phyloP scores from a whole-genome alignment of 2,888 invertebrate species.

The Parasteatoda lunata region DNA sequence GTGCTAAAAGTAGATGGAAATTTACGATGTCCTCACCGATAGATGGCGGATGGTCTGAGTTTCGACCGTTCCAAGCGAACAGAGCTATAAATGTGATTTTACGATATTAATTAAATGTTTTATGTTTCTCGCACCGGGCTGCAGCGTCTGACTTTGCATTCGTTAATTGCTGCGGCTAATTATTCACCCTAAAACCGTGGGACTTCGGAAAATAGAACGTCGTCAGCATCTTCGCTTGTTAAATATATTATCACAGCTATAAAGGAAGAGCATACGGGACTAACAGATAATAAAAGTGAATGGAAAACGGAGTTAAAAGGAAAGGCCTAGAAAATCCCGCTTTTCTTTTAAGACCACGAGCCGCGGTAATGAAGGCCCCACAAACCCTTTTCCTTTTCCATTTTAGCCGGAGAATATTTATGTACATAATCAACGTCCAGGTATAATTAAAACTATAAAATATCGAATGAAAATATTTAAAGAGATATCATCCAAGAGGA shows the following conservation, averaged over 20 bases:
- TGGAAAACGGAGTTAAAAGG: conserved; percentile 34
- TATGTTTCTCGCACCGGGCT: conserved; percentile 62
- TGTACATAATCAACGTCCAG: conserved; percentile 68
- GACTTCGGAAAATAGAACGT: conserved; percentile 2
- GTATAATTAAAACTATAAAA: conserved; percentile 69
- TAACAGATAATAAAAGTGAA: conserved; percentile 68
- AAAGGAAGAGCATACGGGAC: conserved; percentile 67
- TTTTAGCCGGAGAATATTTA: conserved; percentile 52
- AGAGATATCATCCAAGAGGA: conserved; percentile 60
- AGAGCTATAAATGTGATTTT: conserved; percentile 68
- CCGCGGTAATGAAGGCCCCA: conserved; percentile 39
- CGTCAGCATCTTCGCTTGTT: conserved; percentile 31
- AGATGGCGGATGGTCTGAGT: conserved; percentile 50
- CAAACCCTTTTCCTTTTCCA: conserved; percentile 55
- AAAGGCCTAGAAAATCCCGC: conserved; percentile 17
- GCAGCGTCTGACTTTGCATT: conserved; percentile 63
- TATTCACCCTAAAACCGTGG: conserved; percentile 60
- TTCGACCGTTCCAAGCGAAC: conserved; percentile 63
- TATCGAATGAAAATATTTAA: conserved; percentile 69
- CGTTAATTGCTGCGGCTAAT: conserved; percentile 66
- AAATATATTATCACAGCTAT: conserved; percentile 68
- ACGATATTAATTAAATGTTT: conserved; percentile 69
- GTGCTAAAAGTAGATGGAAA: conserved; percentile 45
- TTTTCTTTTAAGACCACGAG: conserved; percentile 40
- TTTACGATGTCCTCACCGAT: conserved; percentile 58